A percentile compares a stretch with the other conserved stretches of the same genome.
Evolutionary conservation across 2,888 invertebrate genomes (phyloP).

Genomic region (Dione vanillae): DNA sequence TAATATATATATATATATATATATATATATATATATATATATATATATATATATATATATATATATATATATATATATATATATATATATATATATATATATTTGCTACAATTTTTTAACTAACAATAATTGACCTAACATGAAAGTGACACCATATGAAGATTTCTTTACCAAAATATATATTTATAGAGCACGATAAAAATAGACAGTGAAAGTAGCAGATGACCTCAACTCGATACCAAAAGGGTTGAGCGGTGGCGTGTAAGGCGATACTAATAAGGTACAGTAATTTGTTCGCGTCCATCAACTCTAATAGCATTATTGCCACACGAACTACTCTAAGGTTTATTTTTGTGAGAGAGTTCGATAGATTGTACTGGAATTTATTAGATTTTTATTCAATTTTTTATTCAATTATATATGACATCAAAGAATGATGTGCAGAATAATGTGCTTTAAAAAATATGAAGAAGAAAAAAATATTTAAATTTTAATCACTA

Average conservation of each 20-base stretch:
- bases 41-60: no score
- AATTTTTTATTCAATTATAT: no score
- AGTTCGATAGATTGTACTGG: background rate
- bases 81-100: no score
- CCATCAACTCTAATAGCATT: constrained; percentile 31
- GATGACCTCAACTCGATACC: constrained; percentile 26
- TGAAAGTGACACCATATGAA: background rate
- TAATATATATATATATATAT: no score
- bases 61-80: no score
- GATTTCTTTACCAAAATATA: background rate
- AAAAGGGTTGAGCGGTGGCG: constrained; percentile 30
- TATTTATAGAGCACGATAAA: background rate
- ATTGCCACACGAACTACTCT: constrained; percentile 18
- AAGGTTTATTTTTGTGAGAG: background rate
- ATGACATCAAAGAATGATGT: no score
- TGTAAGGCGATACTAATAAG: constrained; percentile 38
- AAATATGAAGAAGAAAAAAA: no score
- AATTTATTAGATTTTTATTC: background rate
- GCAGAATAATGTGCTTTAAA: no score
- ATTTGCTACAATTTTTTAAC: no score
- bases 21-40: no score
- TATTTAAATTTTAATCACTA: no score
- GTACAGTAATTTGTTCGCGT: constrained; percentile 27
- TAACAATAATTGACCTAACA: no score
- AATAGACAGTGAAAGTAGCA: constrained; percentile 9